These are phyloP conservation scores for Parotia lawesii DNA, from an alignment of 2,113 vertebrate genomes.

Conservation along the genomic window DNA sequence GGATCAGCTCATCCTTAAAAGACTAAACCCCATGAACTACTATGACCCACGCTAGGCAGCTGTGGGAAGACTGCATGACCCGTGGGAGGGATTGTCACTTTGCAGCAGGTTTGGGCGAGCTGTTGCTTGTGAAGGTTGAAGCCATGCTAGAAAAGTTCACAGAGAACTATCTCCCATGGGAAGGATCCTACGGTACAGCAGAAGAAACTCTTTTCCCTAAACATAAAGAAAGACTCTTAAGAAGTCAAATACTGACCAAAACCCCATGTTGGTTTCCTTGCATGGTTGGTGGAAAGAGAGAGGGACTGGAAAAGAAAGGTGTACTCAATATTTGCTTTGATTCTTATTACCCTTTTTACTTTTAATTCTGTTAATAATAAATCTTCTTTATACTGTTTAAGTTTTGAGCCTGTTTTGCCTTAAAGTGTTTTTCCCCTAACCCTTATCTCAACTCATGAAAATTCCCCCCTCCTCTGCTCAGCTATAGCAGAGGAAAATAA, in stretches of 20 bases:
- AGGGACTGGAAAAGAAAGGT: background rate
- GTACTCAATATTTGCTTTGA: background rate
- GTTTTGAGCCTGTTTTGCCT: background rate
- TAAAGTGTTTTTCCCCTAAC: background rate
- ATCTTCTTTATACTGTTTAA: background rate
- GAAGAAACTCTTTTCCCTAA: background rate
- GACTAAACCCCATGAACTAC: background rate
- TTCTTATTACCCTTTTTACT: background rate
- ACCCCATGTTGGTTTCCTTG: background rate
- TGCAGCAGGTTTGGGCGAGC: background rate
- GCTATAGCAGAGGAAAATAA: background rate
- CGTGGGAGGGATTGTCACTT: background rate
- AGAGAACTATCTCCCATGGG: background rate
- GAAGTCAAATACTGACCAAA: background rate
- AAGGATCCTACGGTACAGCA: background rate
- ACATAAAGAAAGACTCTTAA: background rate
- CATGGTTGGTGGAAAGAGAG: background rate
- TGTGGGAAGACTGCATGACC: background rate
- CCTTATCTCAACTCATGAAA: background rate
- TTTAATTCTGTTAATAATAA: background rate
- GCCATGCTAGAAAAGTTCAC: background rate
- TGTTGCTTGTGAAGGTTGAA: background rate
- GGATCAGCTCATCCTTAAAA: background rate
- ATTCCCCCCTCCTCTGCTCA: background rate
- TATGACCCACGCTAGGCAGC: background rate